These are phyloP conservation scores for Propithecus deckenii DNA, from an alignment of 2,797 vertebrate genomes.

Conservation along the genomic window DNA sequence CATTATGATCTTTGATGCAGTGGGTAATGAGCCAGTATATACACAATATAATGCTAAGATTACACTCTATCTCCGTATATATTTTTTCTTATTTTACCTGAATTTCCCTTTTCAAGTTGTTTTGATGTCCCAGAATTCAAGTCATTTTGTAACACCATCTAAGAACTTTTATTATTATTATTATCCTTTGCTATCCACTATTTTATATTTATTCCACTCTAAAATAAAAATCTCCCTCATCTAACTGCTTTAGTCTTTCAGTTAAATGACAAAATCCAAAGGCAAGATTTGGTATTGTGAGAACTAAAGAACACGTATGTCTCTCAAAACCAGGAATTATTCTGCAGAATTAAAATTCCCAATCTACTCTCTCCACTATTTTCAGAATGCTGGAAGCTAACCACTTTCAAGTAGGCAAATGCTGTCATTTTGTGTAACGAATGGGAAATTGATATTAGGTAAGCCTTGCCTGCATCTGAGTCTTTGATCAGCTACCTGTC, in stretches of 20 bases:
- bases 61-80: conserved; percentile 67
- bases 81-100: conserved; percentile 70
- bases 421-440: background rate
- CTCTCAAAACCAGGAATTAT: conserved; percentile 49
- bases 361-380: conserved; percentile 64
- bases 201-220: conserved; percentile 62
- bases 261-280: conserved; percentile 65
- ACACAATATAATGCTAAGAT: conserved; percentile 81
- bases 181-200: conserved; percentile 55
- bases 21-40: conserved; percentile 83
- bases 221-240: conserved; percentile 43
- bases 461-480: background rate
- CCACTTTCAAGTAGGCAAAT: background rate
- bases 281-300: conserved; percentile 75
- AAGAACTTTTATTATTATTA: conserved; percentile 36
- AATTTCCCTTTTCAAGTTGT: conserved; percentile 57
- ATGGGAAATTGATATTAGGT: background rate
- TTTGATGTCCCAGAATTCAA: conserved; percentile 59
- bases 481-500: background rate
- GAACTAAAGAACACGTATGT: conserved; percentile 66
- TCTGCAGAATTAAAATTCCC: conserved; percentile 70
- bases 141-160: conserved; percentile 43
- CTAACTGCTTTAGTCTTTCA: conserved; percentile 67
- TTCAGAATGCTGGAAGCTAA: background rate
- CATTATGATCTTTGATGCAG: conserved; percentile 84